These are phyloP conservation scores for Cephus pulcher DNA, from an alignment of 2,888 invertebrate genomes.

Conservation along the genomic window DNA sequence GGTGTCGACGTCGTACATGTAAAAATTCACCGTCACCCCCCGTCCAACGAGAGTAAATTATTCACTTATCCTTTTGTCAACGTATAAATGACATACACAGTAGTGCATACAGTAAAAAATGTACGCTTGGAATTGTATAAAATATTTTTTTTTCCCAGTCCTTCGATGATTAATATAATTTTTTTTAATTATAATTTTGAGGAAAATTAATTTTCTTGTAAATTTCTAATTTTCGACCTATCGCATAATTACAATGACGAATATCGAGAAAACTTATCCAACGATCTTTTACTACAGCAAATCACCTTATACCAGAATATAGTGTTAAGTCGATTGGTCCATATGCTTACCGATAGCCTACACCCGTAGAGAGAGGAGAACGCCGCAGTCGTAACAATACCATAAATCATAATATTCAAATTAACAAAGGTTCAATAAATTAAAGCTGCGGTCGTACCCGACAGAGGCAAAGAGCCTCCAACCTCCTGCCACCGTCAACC, in stretches of 20 bases:
- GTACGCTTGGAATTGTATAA: not conserved
- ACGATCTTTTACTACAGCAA: not conserved
- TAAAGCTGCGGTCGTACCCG: conserved; percentile 41
- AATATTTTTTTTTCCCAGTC: not conserved
- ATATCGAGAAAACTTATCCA: not conserved
- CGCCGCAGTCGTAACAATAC: conserved; percentile 43
- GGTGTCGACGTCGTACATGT: not conserved
- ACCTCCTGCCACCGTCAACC: conserved; percentile 6
- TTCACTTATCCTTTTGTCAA: not conserved
- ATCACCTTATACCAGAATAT: not conserved
- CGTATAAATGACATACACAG: not conserved
- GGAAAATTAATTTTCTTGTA: too few relatives aligned
- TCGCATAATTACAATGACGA: not conserved
- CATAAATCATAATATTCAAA: conserved; percentile 51
- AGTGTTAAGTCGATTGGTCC: not conserved
- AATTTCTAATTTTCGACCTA: not conserved
- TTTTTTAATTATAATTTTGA: too few relatives aligned
- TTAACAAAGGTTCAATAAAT: conserved; percentile 50
- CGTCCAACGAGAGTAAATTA: not conserved
- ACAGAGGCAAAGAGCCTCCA: conserved; percentile 26
- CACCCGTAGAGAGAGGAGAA: conserved; percentile 18
- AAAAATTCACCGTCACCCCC: not conserved
- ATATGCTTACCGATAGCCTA: not conserved
- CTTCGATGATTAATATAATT: not conserved
- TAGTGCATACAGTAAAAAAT: not conserved